Conservation (phyloP, 2,888 invertebrate species). For the Polylopha cassiicola region DNA sequence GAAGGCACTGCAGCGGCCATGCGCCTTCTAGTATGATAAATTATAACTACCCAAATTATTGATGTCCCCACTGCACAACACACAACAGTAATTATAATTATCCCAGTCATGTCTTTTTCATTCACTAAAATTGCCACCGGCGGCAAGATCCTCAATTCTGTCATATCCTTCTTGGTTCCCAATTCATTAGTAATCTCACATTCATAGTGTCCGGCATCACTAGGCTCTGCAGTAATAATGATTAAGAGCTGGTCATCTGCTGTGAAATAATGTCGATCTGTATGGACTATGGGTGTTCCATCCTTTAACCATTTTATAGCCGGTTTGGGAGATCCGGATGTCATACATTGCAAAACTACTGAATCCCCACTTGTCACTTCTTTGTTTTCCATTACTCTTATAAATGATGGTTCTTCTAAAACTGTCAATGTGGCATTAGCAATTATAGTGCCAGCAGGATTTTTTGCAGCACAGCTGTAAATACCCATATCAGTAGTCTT, state of each 20-base stretch:
- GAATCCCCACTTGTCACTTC: conserved; percentile 88
- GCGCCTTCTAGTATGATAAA: conserved; percentile 88
- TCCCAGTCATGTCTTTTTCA: conserved; percentile 88
- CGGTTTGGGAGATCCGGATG: conserved; percentile 90
- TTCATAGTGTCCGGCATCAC: conserved; percentile 91
- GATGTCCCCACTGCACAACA: conserved; percentile 95
- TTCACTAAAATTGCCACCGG: conserved; percentile 73
- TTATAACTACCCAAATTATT: conserved; percentile 93
- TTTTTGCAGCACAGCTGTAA: conserved; percentile 95
- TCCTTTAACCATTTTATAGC: conserved; percentile 91
- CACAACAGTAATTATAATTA: conserved; percentile 92
- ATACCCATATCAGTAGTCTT: conserved; percentile 92
- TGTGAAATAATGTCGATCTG: conserved; percentile 91
- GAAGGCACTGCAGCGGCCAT: conserved; percentile 71
- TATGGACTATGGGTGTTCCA: conserved; percentile 81
- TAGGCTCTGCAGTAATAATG: conserved; percentile 86
- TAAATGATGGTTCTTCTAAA: conserved; percentile 90
- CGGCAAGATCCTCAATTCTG: conserved; percentile 83
- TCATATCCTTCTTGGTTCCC: conserved; percentile 85
- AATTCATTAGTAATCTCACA: conserved; percentile 93
- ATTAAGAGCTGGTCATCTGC: conserved; percentile 92
- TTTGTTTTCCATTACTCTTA: conserved; percentile 90
- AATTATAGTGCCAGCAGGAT: conserved; percentile 90
- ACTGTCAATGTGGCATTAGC: conserved; percentile 92
- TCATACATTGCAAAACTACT: conserved; percentile 92